phyloP scores from a whole-genome alignment of 2,888 invertebrate species.

The Phoenoteleia sp. region DNA sequence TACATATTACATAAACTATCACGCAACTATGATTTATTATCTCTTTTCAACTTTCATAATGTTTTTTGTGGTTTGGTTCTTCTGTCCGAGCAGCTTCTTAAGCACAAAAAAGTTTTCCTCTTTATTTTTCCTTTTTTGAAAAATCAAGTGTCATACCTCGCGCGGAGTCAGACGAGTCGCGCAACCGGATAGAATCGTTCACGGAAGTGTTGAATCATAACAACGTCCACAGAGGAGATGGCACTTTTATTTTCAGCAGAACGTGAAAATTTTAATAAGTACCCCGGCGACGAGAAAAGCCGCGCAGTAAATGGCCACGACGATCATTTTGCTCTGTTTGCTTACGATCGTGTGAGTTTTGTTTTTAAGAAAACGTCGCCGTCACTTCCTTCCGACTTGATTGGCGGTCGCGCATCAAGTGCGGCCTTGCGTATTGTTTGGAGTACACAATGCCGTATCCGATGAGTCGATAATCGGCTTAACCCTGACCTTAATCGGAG shows the following conservation, averaged over 20 bases:
- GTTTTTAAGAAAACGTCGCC: conserved; percentile 29
- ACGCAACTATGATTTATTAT: too few relatives aligned
- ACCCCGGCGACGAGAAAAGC: conserved; percentile 84
- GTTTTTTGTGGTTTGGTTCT: conserved; percentile 21
- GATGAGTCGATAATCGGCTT: conserved; percentile 80
- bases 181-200: conserved; percentile 56
- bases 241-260: conserved; percentile 77
- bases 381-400: conserved; percentile 56
- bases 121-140: background rate
- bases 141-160: conserved; percentile 64
- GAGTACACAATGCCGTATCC: conserved; percentile 70
- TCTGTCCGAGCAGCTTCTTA: conserved; percentile 14
- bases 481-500: conserved; percentile 83
- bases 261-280: conserved; percentile 82
- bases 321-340: conserved; percentile 80
- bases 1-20: too few relatives aligned
- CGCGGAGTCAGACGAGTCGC: conserved; percentile 64
- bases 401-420: conserved; percentile 72
- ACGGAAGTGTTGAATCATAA: conserved; percentile 51
- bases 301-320: conserved; percentile 85
- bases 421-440: conserved; percentile 70
- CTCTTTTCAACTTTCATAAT: too few relatives aligned
- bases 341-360: background rate
- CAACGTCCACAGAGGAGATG: conserved; percentile 32
- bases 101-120: conserved; percentile 5